Conservation (phyloP, 2,888 invertebrate genomes). For the Cryptus armator region DNA sequence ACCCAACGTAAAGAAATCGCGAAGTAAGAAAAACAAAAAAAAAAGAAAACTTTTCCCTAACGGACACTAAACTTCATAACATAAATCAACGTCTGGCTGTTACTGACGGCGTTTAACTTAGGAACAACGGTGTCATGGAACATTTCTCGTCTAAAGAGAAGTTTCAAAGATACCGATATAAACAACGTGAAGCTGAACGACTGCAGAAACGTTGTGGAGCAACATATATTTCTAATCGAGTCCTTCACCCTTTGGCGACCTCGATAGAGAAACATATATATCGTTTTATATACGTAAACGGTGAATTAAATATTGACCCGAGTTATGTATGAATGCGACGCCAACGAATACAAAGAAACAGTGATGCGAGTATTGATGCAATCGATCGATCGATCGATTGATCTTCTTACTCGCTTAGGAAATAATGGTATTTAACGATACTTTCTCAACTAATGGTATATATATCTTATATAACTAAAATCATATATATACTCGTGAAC, state of each 20-base stretch:
- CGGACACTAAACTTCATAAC: not conserved
- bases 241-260: conserved; percentile 14
- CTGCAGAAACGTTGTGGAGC: conserved; percentile 32
- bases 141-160: not conserved
- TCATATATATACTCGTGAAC: not conserved
- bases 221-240: conserved; percentile 32
- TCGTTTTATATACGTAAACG: conserved; percentile 22
- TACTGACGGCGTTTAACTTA: not conserved
- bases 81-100: not conserved
- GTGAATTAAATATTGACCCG: not conserved
- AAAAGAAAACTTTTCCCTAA: not conserved
- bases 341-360: not conserved
- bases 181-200: conserved; percentile 31
- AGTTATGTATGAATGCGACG: not conserved
- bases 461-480: not conserved
- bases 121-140: not conserved
- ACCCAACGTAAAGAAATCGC: not conserved
- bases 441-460: not conserved
- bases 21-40: not conserved
- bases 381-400: not conserved
- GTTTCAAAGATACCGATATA: conserved; percentile 3
- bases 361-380: not conserved
- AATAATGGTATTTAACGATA: not conserved
- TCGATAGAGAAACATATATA: conserved; percentile 1
- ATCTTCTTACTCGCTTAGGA: not conserved